These are phyloP conservation scores for Menura novaehollandiae DNA, from an alignment of 2,113 vertebrate genomes.

Conservation along the genomic window DNA sequence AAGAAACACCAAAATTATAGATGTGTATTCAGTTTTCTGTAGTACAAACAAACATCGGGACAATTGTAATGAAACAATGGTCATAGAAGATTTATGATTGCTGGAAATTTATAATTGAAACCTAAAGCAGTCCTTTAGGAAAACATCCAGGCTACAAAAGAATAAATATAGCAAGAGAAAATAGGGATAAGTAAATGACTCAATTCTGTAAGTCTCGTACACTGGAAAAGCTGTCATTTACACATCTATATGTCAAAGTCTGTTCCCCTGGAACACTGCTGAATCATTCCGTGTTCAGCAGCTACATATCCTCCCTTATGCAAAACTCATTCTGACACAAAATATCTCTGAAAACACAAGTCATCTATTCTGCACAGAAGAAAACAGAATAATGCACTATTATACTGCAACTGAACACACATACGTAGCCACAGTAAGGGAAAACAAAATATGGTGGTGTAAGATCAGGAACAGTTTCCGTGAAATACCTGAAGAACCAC, in stretches of 20 bases:
- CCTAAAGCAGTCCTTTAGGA: not conserved
- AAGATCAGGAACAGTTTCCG: not conserved
- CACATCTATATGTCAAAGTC: constrained; percentile 17
- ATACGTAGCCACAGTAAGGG: not conserved
- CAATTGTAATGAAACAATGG: not conserved
- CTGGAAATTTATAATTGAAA: not conserved
- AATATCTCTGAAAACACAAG: not conserved
- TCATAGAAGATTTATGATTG: not conserved
- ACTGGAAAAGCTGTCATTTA: not conserved
- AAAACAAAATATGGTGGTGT: fast-evolving
- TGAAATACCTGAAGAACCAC: not conserved
- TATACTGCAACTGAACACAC: not conserved
- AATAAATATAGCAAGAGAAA: not conserved
- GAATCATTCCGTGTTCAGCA: constrained; percentile 10
- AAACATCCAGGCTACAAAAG: not conserved
- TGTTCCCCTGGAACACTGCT: not conserved
- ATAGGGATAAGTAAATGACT: not conserved
- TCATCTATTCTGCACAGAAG: not conserved
- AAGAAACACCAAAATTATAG: not conserved
- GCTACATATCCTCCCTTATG: fast-evolving
- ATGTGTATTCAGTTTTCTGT: not conserved
- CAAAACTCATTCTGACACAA: not conserved
- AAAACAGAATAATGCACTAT: not conserved
- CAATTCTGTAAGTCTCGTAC: not conserved
- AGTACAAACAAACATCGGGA: not conserved